Evolutionary conservation across 1,140 invertebrate genomes (phyloP), one percentile per base, ranked within the genome.

Genomic region (Lordiphosa stackelbergi): DNA sequence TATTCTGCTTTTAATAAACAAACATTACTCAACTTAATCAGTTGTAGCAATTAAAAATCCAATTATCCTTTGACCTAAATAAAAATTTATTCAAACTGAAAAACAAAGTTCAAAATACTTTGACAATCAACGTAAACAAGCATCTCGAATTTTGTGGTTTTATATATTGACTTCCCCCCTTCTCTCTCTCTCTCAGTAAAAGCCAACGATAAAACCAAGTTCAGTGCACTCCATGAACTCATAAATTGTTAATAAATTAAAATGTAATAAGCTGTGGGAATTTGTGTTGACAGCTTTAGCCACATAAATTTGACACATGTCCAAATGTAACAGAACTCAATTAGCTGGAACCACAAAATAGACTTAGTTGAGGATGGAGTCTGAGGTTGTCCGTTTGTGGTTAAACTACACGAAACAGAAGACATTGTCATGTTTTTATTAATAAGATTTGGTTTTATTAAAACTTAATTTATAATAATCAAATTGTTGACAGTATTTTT

Each of bases 241-340:
- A 70, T 60, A 60, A 78, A 62, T 73, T 63, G 16, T 69, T 57
- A 64, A 79, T 79, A 65, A 60, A 66, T 73, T 63, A 74, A 55
- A 31, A 54, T 45, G 22, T 52, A 16, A 19, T 38, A 48, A 38
- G 53, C 40, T 37, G n/a, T 8, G 8, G 11, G 6, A 51, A 45
- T 28, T 38, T 52, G 51, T 49, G 73, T 68, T 79, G 66, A 71
- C 73, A 54, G 28, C 28, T 8, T 31, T 31, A 31, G 7, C 28
- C 28, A 31, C 28, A 31, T 31, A 8, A 31, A 31, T 31, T 31
- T 31, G 77, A 83, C 77, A 83, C 57, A 60, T 83, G 77, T 83
- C 77, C 73, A 70, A 71, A 64, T 73, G 65, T 58, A 66, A 48
- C 65, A 37, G 47, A 83, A 83, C 77, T 81, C 77, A 81, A 83